Percentiles rank a stretch among this genome's conserved stretches.
These are phyloP conservation scores for Hippoglossus hippoglossus DNA, from an alignment of 2,797 vertebrate species.

Conservation along the genomic window DNA sequence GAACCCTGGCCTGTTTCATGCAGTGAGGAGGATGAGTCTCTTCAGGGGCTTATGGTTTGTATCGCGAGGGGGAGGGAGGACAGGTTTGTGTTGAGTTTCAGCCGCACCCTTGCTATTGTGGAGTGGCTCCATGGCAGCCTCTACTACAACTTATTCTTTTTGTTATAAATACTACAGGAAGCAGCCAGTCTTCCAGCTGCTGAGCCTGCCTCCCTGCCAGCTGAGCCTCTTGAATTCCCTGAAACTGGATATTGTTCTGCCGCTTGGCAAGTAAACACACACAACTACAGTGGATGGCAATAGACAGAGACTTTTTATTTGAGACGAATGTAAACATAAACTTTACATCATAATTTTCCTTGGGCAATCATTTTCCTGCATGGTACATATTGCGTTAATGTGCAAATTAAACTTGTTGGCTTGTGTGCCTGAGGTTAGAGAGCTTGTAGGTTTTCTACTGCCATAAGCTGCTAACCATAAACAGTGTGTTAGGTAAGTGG, in stretches of 20 bases:
- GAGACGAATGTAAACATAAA: background rate
- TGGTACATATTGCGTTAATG: background rate
- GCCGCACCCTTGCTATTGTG: conserved; percentile 64
- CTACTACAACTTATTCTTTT: conserved; percentile 19
- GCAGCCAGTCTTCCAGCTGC: conserved; percentile 58
- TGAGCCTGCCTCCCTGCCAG: conserved; percentile 26
- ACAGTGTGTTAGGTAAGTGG: background rate
- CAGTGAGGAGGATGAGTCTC: conserved; percentile 27
- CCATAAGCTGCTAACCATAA: conserved; percentile 32
- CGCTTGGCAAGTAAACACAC: background rate
- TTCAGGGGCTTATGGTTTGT: conserved; percentile 19
- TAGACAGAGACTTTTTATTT: background rate
- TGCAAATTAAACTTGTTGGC: conserved; percentile 6
- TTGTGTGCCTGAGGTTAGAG: background rate
- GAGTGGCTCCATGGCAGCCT: conserved; percentile 45
- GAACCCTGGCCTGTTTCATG: conserved; percentile 18
- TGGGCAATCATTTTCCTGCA: background rate
- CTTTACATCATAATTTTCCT: background rate
- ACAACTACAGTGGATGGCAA: background rate
- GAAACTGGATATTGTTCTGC: conserved; percentile 51
- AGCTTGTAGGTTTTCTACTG: background rate
- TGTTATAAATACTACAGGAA: conserved; percentile 66
- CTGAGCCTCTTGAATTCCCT: conserved; percentile 20
- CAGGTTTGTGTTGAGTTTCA: conserved; percentile 59
- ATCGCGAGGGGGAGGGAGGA: conserved; percentile 22